Base-by-base conservation (phyloP, 2,797 vertebrate genomes). In the Phaenicophaeus curvirostris region DNA sequence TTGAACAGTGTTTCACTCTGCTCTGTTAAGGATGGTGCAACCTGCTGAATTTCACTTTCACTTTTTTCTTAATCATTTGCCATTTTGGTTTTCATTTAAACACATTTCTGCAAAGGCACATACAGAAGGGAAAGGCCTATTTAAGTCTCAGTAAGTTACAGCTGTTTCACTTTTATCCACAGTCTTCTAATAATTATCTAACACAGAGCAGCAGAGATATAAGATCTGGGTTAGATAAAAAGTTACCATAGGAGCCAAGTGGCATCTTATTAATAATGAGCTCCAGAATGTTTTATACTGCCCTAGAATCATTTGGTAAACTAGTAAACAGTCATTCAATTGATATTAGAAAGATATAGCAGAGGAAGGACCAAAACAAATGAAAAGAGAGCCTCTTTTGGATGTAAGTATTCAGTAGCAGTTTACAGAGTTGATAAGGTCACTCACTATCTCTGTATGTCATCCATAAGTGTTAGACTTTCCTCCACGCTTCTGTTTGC, bases 151-250 rank as follows among this genome's bases (percentile, higher is more conserved):
- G 0, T 11, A 88, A 46, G 14, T 66, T 83, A 63, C 13, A 74
- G 20, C 39, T 86, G 19, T 46, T 85, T 79, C 15, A 31, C 33
- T 89, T 91, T 62, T 80, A 80, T 81, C 53, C 15, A n/a, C 28
- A 54, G 27, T 68, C 48, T 50, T 87, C 44, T 58, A 78, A 68
- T 23, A 83, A 71, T 71, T 51, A 76, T 16, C 7, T 55, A 89
- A 81, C 6, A 16, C 15, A 87, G 30, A 94, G 48, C 75, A 82
- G 63, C 35, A 87, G 79, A 90, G 31, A 35, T 65, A 6, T 20
- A 75, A 93, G 59, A 69, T 79, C 25, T 83, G 46, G 55, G 41
- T 51, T 81, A 94, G 88, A 93, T 91, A 59, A 91, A 76, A 83
- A 66, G 53, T 63, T 57, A 46, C 23, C 80, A 42, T 50, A 80